These are phyloP conservation scores for Mactra quadrangularis DNA, from an alignment of 1,140 invertebrate species.

Conservation along the genomic window DNA sequence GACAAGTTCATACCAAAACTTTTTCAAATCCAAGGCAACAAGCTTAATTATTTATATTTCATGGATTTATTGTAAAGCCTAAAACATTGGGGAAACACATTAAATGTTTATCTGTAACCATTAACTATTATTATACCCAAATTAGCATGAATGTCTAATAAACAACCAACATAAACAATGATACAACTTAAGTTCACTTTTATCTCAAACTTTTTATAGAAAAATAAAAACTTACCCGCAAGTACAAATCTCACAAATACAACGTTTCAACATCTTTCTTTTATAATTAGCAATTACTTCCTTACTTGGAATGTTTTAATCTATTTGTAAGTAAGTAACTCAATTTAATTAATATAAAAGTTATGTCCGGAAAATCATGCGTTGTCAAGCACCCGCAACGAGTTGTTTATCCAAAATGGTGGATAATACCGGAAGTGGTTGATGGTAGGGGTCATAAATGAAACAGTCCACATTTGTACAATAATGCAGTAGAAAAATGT, in stretches of 20 bases:
- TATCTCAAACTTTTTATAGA: too few relatives aligned
- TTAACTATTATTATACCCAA: too few relatives aligned
- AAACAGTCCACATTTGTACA: neutral
- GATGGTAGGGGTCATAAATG: conserved; percentile 58
- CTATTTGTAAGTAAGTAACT: neutral
- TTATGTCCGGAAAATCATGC: conserved; percentile 43
- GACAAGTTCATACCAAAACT: too few relatives aligned
- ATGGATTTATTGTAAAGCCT: too few relatives aligned
- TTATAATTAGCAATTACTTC: neutral
- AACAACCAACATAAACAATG: neutral
- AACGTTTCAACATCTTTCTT: conserved; percentile 72
- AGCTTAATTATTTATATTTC: too few relatives aligned
- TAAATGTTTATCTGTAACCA: too few relatives aligned
- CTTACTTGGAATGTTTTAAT: conserved; percentile 31
- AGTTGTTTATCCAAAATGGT: conserved; percentile 57
- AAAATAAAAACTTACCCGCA: conserved; percentile 78
- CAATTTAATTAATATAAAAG: conserved; percentile 9
- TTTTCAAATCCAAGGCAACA: too few relatives aligned
- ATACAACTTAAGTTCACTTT: too few relatives aligned
- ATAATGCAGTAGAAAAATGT: too few relatives aligned
- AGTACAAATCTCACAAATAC: conserved; percentile 82
- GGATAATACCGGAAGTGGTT: conserved; percentile 50
- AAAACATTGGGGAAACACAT: too few relatives aligned
- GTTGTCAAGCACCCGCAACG: conserved; percentile 58
- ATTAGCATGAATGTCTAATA: too few relatives aligned